Evolutionary conservation across 30 jellyfish, hydroid and myxozoan species (phyloP), one percentile per base, ranked within the genome.

Genomic region (Morbakka virulenta): DNA sequence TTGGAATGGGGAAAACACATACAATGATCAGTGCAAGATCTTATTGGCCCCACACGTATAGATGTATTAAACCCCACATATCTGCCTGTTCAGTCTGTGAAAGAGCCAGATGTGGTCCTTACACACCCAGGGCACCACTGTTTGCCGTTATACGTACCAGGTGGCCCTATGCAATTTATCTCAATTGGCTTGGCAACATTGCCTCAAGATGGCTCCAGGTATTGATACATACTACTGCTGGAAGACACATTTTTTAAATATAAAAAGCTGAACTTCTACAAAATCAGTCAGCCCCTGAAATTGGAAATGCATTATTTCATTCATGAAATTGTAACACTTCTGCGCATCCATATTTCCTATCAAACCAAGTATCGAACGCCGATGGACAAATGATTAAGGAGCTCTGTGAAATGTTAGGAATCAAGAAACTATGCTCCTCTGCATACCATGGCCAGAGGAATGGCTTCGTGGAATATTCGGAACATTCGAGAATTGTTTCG

Each of bases 381-480:
- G 79, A 67, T 30, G 64, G 64, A 62, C 73, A 67, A 32, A 67
- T 28, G 21, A 67, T 67, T 3, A 67, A 30, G 72, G 28, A 67
- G 30, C 79, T 67, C 71, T 26, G 79, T 32, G 70, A 29, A 17
- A 29, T 67, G 70, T 67, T 67, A n/a, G 28, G 27, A 29, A 67
- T 67, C 70, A 64, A 67, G 71, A 34, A 67, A 34, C 70, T 62
- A 26, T 32, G 28, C 70, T 67, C 70, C 12, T 67, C 79, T 11
- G 79, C 79, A 31, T 67, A 67, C 79, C 79, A 67, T 26, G 34
- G 64, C 79, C 79, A 67, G 22, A 64, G 79, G 2, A 67, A 67
- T 32, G 79, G 79, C 70, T 67, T 67, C 22, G 79, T 30, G 64
- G 34, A 67, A 67, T 67, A 67, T 67, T 28, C 79, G 64, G 13